Conservation (phyloP, 2,113 vertebrate species). For the Pelecanoides urinatrix region DNA sequence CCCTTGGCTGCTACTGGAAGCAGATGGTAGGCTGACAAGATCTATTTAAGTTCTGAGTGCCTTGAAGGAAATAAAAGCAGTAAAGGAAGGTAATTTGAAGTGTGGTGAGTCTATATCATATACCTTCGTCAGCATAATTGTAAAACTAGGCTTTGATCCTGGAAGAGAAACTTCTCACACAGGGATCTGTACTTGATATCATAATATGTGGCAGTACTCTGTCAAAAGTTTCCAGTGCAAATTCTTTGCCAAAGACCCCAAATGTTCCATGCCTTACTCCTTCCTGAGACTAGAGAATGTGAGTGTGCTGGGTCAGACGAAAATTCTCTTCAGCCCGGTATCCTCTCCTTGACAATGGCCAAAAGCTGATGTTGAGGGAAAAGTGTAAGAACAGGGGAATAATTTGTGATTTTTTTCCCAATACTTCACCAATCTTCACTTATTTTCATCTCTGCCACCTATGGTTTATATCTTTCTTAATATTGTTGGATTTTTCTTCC, state of each 20-base stretch:
- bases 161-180: neutral
- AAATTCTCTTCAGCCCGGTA: neutral
- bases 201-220: neutral
- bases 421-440: neutral
- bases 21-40: conserved; percentile 40
- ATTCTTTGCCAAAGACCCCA: neutral
- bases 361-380: neutral
- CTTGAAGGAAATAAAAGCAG: conserved; percentile 23
- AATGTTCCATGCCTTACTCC: neutral
- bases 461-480: neutral
- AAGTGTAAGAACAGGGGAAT: neutral
- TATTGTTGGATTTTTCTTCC: neutral
- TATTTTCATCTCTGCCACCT: neutral
- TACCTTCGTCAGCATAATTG: conserved; percentile 9
- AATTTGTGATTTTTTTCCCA: no score
- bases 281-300: neutral
- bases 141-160: neutral
- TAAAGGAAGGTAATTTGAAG: conserved; percentile 33
- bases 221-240: neutral
- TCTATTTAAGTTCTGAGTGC: conserved; percentile 39
- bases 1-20: conserved; percentile 33
- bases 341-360: neutral
- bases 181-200: neutral
- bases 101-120: neutral
- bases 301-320: neutral